Base-by-base conservation (phyloP, 2,797 vertebrate genomes). In the Garrulus glandarius region DNA sequence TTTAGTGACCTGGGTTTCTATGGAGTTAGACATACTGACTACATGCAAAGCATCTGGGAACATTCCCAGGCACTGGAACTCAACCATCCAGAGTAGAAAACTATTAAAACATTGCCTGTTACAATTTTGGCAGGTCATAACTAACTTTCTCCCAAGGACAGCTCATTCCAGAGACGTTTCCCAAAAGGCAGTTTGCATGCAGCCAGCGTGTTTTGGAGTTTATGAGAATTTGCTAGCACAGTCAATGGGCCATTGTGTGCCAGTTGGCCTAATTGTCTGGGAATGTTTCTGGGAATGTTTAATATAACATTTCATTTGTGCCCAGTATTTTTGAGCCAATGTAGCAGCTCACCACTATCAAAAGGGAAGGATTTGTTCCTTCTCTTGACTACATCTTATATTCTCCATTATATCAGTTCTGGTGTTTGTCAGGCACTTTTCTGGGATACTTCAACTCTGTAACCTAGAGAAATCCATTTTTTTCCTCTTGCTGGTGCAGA, bases 271-370 rank as follows among this genome's bases (percentile, higher is more conserved):
- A 83, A 92, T 53, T 94, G 89, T 80, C 84, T 85, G 44, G 75
- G 94, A 96, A 95, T 72, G 67, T 96, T 96, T 63, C 83, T 89
- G 86, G 70, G 70, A 92, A 91, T 82, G 59, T 82, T 93, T 80
- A 91, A 93, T 89, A 80, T 68, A 80, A 64, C 34, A 39, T 30
- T 87, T 92, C 91, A 85, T 92, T 93, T 88, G 53, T 88, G 39
- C 17, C 83, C 22, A 21, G 64, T 70, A 71, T 77, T 91, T 94
- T 74, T 80, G 64, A 91, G 52, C 12, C 56, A 77, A 18, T 29
- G 17, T 64, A 91, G 49, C 47, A 91, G 29, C 39, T 85, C 61
- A 71, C 34, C 49, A 61, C 14, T 57, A n/a, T 70, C 71, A 60
- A 80, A 89, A 83, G 20, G 14, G 46, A 4, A 77, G 15, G 21